Evolutionary conservation across 2,888 invertebrate species (phyloP).

Genomic region (Trisateles emortualis): DNA sequence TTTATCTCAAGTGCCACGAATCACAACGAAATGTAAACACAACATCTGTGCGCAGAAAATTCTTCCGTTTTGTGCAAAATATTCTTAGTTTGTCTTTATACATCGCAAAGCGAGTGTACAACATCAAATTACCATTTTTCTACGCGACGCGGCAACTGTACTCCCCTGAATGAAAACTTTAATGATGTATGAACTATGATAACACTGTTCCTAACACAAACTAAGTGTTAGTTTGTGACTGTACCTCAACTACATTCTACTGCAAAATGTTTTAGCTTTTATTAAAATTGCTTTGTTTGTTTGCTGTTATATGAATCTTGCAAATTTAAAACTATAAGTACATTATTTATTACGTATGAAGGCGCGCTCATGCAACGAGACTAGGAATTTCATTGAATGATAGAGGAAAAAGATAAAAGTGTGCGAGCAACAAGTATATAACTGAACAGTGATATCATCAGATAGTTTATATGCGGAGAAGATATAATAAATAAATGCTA

Average conservation of each 20-base stretch:
- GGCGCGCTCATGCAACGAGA: no score
- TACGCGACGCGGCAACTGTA: constrained; percentile 56
- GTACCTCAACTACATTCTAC: background rate
- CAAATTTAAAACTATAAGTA: no score
- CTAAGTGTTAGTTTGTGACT: constrained; percentile 13
- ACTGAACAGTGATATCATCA: no score
- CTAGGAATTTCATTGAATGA: no score
- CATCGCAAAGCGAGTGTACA: constrained; percentile 45
- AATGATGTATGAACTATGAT: constrained; percentile 65
- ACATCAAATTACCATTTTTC: constrained; percentile 66
- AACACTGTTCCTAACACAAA: constrained; percentile 23
- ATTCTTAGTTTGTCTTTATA: constrained; percentile 63
- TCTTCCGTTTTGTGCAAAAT: constrained; percentile 54
- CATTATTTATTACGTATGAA: no score
- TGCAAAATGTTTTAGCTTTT: background rate
- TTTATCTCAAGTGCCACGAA: constrained; percentile 4
- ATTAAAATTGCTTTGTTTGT: no score
- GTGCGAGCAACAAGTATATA: no score
- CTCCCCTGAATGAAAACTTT: constrained; percentile 56
- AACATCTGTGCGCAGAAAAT: constrained; percentile 56
- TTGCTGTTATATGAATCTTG: no score
- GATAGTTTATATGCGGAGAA: no score
- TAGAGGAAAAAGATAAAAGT: no score
- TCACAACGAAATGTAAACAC: constrained; percentile 16
- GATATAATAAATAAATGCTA: no score